These are phyloP conservation scores for Zosterops pallidus DNA, from an alignment of 2,113 vertebrate species.

Conservation along the genomic window DNA sequence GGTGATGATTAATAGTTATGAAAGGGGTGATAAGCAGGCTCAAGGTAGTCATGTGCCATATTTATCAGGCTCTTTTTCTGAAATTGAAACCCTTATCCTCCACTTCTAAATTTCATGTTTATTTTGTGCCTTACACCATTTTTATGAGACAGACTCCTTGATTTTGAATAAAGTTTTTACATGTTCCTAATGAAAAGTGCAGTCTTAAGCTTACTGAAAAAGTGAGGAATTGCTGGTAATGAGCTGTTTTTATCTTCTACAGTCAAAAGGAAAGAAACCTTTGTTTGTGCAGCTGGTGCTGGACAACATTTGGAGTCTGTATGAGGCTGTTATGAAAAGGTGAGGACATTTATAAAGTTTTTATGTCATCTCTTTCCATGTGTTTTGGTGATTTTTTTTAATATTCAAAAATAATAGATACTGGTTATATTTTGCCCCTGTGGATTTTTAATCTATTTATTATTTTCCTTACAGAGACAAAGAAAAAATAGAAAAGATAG, in stretches of 20 bases:
- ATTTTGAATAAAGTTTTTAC: not conserved
- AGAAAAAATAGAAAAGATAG: conserved; percentile 92
- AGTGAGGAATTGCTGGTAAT: not conserved
- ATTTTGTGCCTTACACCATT: not conserved
- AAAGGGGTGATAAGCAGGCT: not conserved
- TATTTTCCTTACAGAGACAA: conserved; percentile 80
- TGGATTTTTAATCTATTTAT: not conserved
- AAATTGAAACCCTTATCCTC: not conserved
- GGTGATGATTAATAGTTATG: not conserved
- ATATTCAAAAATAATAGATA: not conserved
- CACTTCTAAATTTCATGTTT: not conserved
- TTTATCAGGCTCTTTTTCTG: not conserved
- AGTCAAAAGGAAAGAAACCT: conserved; percentile 95
- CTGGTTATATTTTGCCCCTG: not conserved
- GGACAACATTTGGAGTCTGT: conserved; percentile 97
- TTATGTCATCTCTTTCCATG: not conserved
- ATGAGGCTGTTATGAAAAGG: conserved; percentile 93
- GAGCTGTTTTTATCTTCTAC: conserved; percentile 14
- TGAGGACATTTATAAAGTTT: conserved; percentile 52
- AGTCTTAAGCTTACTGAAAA: not conserved
- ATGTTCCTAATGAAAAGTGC: not conserved
- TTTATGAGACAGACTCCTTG: not conserved
- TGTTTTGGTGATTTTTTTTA: not conserved
- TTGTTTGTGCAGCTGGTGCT: conserved; percentile 95
- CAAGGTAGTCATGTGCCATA: not conserved